Evolutionary conservation across 1,140 invertebrate genomes (phyloP).

Genomic region (Nephila pilipes): DNA sequence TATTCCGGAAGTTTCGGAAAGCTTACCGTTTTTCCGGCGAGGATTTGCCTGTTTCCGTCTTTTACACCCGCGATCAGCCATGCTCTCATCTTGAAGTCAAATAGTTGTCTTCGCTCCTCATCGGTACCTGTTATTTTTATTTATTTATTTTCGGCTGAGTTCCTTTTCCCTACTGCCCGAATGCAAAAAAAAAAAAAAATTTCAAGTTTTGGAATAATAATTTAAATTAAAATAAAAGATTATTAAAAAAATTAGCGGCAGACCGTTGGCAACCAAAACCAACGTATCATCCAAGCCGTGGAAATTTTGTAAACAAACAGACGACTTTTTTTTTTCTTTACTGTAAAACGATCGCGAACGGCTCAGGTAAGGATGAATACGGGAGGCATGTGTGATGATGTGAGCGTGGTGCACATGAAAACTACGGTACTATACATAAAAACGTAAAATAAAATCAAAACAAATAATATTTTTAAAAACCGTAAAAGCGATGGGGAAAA

Average conservation of each 20-base stretch:
- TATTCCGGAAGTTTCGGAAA: conserved; percentile 54
- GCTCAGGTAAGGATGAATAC: background rate
- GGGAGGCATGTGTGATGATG: background rate
- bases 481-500: conserved; percentile 48
- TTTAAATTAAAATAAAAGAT: background rate
- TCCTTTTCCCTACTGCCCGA: background rate
- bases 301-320: conserved; percentile 52
- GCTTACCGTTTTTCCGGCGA: conserved; percentile 75
- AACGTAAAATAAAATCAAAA: conserved; percentile 65
- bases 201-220: background rate
- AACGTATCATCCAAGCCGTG: conserved; percentile 1
- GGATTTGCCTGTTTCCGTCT: conserved; percentile 75
- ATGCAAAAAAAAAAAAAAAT: conserved; percentile 1
- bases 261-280: background rate
- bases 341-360: background rate
- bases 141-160: background rate
- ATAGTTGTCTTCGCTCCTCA: conserved; percentile 43
- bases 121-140: conserved; percentile 28
- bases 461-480: conserved; percentile 69
- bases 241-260: background rate
- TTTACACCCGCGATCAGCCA: conserved; percentile 75
- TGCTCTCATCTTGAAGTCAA: conserved; percentile 76
- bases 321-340: conserved; percentile 5
- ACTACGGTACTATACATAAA: conserved; percentile 20
- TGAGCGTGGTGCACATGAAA: conserved; percentile 25